Conservation (phyloP, 2,888 invertebrate genomes). For the Mechanitis mazaeus region DNA sequence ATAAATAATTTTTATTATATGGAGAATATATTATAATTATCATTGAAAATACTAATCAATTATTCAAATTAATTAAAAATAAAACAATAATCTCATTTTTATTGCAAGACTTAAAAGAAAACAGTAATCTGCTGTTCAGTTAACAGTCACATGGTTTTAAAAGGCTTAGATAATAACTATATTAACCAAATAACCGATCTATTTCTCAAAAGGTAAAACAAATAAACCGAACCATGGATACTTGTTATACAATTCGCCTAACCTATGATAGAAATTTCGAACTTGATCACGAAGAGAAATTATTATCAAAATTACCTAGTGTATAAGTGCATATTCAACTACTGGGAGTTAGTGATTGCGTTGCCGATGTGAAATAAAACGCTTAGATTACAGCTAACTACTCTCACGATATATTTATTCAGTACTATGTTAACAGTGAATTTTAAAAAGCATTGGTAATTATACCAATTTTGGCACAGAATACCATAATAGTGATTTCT, state of each 20-base stretch:
- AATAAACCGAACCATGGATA: conserved; percentile 53
- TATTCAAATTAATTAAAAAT: too few species aligned
- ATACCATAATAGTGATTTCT: conserved; percentile 33
- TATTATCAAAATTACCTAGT: conserved; percentile 75
- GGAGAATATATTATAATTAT: too few species aligned
- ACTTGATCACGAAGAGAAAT: conserved; percentile 75
- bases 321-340: conserved; percentile 71
- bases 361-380: conserved; percentile 66
- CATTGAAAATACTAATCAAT: too few species aligned
- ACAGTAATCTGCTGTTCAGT: conserved; percentile 18
- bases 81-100: too few species aligned
- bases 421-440: conserved; percentile 46
- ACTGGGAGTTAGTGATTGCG: conserved; percentile 60
- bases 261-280: conserved; percentile 75
- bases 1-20: too few species aligned
- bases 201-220: conserved; percentile 46
- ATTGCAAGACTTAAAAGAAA: not conserved
- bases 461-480: conserved; percentile 69
- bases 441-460: conserved; percentile 49
- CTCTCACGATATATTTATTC: conserved; percentile 50
- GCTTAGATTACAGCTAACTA: conserved; percentile 70
- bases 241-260: conserved; percentile 71
- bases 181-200: conserved; percentile 41
- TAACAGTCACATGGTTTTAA: conserved; percentile 33
- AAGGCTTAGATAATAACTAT: conserved; percentile 40